Base-by-base conservation (phyloP, 2,797 vertebrate genomes). In the Manis crassicaudata region DNA sequence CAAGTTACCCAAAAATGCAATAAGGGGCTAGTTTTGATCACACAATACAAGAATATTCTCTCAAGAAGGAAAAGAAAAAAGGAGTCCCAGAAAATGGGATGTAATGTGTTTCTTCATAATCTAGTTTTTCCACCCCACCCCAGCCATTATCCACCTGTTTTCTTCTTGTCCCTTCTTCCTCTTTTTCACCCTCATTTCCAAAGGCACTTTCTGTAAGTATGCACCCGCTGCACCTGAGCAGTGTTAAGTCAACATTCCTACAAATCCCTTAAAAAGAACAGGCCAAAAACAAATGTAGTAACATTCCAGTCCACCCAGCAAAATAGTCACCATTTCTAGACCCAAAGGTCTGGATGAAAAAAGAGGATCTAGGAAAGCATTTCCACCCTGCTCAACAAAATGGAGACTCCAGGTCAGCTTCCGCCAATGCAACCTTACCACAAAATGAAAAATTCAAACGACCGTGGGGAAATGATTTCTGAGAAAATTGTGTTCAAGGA, bases 401-500 rank as follows among this genome's bases (percentile, higher is more conserved):
- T 97, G 96, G 77, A 97, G 85, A 89, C 72, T 94, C 20, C 40
- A 73, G 43, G 82, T 80, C 83, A 73, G 92, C 82, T 89, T 92
- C 95, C 37, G 3, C 43, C 67, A 82, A 46, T 75, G 20, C 1
- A 27, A 87, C 65, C 85, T 86, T 79, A 81, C 75, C 92, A 84
- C 85, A 95, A 95, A 94, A 90, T 10, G 27, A 18, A 63, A 92
- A 93, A 93, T 76, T 92, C 50, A 43, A 86, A 89, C 1, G n/a
- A 79, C 63, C 87, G 60, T 87, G 60, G 85, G 81, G 81, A 97
- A 94, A 92, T 1, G 4, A 63, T 20, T 94, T 46, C 52, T 67
- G 84, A 83, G 58, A 90, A 93, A 73, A 92, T 1, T 67, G 63
- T 46, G 77, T 92, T 96, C 90, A 77, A 92, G 56, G 27, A 11